Percentiles rank a stretch among this genome's conserved stretches.
Evolutionary conservation across 64 coral and sea anemone species (phyloP).

Genomic region (Stylophora pistillata): DNA sequence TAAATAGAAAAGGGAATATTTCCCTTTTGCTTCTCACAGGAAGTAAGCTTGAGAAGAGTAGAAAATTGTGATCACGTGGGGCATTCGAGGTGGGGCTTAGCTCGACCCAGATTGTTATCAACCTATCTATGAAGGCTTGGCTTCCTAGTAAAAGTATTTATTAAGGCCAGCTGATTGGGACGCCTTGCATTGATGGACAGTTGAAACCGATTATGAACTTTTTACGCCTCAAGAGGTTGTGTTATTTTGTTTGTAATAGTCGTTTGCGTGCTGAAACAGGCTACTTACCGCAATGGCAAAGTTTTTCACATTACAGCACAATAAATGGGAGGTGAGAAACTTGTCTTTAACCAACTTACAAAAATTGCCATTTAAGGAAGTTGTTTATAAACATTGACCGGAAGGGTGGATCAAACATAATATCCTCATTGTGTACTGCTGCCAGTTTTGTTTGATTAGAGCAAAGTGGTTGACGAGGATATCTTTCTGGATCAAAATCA

Average conservation of each 20-base stretch:
- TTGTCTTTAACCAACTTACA: not conserved
- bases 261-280: not conserved
- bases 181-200: conserved; percentile 1
- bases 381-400: not conserved
- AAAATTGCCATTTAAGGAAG: not conserved
- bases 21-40: conserved; percentile 54
- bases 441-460: too few species aligned
- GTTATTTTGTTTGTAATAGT: not conserved
- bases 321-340: not conserved
- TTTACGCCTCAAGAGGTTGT: not conserved
- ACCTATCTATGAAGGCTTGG: not conserved
- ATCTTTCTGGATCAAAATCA: too few species aligned
- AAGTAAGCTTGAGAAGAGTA: conserved; percentile 53
- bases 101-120: not conserved
- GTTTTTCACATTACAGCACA: conserved; percentile 1
- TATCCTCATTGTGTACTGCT: too few species aligned
- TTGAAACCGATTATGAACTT: not conserved
- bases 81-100: conserved; percentile 57
- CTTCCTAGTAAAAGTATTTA: not conserved
- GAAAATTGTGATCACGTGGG: conserved; percentile 69
- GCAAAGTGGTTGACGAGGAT: too few species aligned
- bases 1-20: conserved; percentile 53
- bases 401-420: not conserved
- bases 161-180: conserved; percentile 2
- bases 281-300: not conserved